These are phyloP conservation scores for Rana temporaria DNA, from an alignment of 2,113 vertebrate species.

Conservation along the genomic window DNA sequence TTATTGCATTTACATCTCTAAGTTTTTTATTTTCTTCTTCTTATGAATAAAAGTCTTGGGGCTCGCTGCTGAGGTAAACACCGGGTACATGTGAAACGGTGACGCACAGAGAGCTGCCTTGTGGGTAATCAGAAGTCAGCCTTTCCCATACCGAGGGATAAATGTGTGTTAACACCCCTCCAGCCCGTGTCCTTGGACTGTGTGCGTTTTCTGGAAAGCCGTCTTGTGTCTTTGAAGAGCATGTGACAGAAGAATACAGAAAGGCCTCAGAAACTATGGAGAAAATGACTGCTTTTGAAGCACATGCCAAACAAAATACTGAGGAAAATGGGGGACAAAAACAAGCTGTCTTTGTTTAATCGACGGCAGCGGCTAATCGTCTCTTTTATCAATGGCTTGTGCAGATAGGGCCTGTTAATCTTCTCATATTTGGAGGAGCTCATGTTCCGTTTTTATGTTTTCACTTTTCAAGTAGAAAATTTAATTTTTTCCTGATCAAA, in stretches of 20 bases:
- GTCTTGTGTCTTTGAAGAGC: slow-evolving; percentile 45
- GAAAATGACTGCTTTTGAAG: slow-evolving; percentile 50
- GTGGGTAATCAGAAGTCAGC: neutral
- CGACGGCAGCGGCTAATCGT: slow-evolving; percentile 5
- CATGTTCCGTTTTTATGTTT: neutral
- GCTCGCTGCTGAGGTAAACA: neutral
- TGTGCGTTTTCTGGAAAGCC: slow-evolving; percentile 13
- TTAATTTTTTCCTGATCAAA: neutral
- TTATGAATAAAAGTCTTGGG: no score
- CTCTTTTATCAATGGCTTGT: slow-evolving; percentile 20
- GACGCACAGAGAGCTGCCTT: neutral
- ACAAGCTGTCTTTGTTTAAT: slow-evolving; percentile 53
- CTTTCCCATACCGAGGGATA: slow-evolving; percentile 11
- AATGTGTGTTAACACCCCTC: neutral
- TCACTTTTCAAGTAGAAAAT: neutral
- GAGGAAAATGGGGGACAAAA: slow-evolving; percentile 23
- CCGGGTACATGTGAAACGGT: neutral
- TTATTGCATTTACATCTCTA: no score
- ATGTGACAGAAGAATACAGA: slow-evolving; percentile 40
- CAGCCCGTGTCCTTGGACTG: neutral
- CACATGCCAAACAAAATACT: slow-evolving; percentile 44
- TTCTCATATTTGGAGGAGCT: neutral
- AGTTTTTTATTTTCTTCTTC: no score
- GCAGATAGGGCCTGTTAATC: neutral
- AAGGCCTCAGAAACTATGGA: slow-evolving; percentile 28